Evolutionary conservation across 1,140 invertebrate species (phyloP).

Genomic region (Brachionus asplanchnoidis): DNA sequence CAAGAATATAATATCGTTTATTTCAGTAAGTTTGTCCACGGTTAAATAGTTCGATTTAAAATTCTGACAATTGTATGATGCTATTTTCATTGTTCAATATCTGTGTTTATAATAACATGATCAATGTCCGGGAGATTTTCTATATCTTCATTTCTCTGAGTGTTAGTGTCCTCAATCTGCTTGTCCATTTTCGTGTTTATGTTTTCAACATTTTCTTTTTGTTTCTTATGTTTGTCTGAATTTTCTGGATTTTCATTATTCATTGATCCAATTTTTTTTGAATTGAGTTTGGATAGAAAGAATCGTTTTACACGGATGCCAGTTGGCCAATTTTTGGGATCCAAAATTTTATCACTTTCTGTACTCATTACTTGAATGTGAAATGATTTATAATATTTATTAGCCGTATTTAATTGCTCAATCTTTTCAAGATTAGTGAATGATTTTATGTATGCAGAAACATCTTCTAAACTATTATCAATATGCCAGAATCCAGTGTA

Average conservation of each 20-base stretch:
- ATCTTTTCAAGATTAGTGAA: background rate
- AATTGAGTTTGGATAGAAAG: background rate
- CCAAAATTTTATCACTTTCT: background rate
- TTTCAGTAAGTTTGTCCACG: background rate
- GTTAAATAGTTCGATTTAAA: constrained; percentile 1
- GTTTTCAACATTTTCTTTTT: background rate
- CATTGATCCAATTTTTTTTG: background rate
- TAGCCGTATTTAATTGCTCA: background rate
- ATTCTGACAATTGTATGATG: background rate
- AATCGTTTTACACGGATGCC: background rate
- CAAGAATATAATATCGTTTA: background rate
- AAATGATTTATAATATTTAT: constrained; percentile 22
- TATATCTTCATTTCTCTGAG: background rate
- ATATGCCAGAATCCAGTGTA: background rate
- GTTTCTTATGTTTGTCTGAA: background rate
- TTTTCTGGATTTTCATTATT: background rate
- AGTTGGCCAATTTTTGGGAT: background rate
- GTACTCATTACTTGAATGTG: background rate
- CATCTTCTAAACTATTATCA: background rate
- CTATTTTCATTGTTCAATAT: background rate
- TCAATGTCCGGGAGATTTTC: background rate
- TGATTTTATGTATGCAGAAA: background rate
- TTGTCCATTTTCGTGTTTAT: too few species aligned
- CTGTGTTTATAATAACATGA: background rate
- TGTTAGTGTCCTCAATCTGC: background rate